These are phyloP conservation scores for Syrrhaptes paradoxus DNA, from an alignment of 2,113 vertebrate genomes.

Conservation along the genomic window DNA sequence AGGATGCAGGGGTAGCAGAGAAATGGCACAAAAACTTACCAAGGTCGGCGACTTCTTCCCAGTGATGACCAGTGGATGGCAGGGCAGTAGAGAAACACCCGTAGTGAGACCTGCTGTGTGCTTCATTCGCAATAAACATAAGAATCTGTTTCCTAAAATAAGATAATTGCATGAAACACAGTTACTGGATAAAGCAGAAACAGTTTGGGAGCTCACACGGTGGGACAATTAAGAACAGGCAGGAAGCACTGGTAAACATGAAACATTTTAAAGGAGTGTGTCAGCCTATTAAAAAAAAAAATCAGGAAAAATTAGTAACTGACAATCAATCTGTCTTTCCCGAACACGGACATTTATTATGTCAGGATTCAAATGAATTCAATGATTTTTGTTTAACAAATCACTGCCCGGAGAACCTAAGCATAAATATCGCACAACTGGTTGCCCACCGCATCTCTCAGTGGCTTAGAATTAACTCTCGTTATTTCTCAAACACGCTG, in stretches of 20 bases:
- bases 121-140: rapidly evolving
- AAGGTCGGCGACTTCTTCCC: not conserved
- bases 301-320: not conserved
- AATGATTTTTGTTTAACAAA: not conserved
- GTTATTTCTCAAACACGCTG: not conserved
- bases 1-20: rapidly evolving
- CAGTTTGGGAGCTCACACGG: not conserved
- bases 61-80: rapidly evolving
- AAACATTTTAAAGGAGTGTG: not conserved
- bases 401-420: not conserved
- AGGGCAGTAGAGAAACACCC: not conserved
- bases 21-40: not conserved
- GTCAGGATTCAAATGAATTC: not conserved
- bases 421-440: rapidly evolving
- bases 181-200: not conserved
- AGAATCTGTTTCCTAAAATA: not conserved
- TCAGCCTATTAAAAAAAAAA: not conserved
- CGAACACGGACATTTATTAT: not conserved
- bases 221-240: no score
- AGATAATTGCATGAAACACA: rapidly evolving
- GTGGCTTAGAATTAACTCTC: not conserved
- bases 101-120: rapidly evolving
- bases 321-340: not conserved
- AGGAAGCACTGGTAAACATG: not conserved
- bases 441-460: not conserved